Evolutionary conservation across 2,113 vertebrate genomes (phyloP).

Genomic region (Paracyprichromis sp.): DNA sequence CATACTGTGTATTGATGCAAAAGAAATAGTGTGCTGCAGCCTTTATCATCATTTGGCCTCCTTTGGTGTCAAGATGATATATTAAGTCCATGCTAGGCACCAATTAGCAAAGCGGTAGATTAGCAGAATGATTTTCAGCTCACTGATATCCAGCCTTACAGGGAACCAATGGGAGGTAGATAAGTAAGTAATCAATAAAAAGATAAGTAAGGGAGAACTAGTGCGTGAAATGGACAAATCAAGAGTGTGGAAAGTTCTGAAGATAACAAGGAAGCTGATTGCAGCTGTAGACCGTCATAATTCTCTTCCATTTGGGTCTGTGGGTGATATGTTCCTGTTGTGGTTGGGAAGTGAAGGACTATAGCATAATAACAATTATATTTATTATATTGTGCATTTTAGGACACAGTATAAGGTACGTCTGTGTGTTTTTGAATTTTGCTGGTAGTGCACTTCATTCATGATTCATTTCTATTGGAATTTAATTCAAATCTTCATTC

Average conservation of each 20-base stretch:
- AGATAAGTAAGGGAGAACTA: not conserved
- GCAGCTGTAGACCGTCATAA: not conserved
- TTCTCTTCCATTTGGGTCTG: not conserved
- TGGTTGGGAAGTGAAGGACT: not conserved
- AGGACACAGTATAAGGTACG: not conserved
- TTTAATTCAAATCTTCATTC: not conserved
- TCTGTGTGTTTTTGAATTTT: not conserved
- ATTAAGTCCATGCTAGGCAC: not conserved
- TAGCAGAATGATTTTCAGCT: not conserved
- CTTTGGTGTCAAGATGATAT: not conserved
- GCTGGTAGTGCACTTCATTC: not conserved
- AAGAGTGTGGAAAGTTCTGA: not conserved
- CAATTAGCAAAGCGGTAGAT: not conserved
- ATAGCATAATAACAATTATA: not conserved
- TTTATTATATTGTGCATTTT: not conserved
- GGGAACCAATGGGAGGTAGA: not conserved
- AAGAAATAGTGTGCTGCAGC: not conserved
- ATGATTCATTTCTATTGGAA: not conserved
- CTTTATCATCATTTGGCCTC: not conserved
- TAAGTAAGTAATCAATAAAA: not conserved
- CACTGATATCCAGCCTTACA: not conserved
- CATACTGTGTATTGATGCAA: not conserved
- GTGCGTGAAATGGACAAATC: not conserved
- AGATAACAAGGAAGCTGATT: not conserved
- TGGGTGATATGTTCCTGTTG: not conserved